phyloP scores from a whole-genome alignment of 2,797 vertebrate species.

The Parotocinclus haroldoi region DNA sequence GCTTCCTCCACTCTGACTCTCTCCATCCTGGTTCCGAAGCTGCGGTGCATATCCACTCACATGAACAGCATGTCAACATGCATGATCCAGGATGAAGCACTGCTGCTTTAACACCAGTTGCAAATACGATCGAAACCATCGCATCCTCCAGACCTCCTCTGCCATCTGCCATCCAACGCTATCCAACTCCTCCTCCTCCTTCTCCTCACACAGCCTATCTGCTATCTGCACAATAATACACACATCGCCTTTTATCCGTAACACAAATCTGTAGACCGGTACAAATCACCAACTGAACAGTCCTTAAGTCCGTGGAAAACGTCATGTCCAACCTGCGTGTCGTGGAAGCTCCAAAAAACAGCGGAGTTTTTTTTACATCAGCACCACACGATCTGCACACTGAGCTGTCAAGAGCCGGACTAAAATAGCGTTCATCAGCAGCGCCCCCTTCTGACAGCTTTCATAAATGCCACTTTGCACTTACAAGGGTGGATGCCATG shows the following conservation, averaged over 20 bases:
- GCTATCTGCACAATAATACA: conserved; percentile 44
- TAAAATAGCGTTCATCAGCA: conserved; percentile 35
- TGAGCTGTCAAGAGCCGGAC: conserved; percentile 51
- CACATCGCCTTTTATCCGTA: conserved; percentile 31
- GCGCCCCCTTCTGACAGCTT: conserved; percentile 44
- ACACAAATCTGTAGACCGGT: too few relatives aligned
- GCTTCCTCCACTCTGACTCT: conserved; percentile 61
- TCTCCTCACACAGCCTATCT: conserved; percentile 57
- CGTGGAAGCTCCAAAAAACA: conserved; percentile 20
- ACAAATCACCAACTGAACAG: not conserved
- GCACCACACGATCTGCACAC: conserved; percentile 57
- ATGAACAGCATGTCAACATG: conserved; percentile 7
- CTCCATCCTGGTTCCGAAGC: conserved; percentile 67
- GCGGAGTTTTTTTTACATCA: conserved; percentile 60
- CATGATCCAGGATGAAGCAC: conserved; percentile 37
- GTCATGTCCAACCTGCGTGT: conserved; percentile 7
- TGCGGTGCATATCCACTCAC: conserved; percentile 41
- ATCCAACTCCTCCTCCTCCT: conserved; percentile 44
- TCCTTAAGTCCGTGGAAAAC: conserved; percentile 7
- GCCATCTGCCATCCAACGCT: conserved; percentile 54
- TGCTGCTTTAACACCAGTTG: conserved; percentile 53
- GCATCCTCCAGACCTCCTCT: conserved; percentile 64
- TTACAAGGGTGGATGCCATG: too few relatives aligned
- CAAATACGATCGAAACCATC: conserved; percentile 57
- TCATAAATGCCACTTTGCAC: too few relatives aligned